Evolutionary conservation across 2,888 invertebrate genomes (phyloP).

Genomic region (Alsophila aescularia): DNA sequence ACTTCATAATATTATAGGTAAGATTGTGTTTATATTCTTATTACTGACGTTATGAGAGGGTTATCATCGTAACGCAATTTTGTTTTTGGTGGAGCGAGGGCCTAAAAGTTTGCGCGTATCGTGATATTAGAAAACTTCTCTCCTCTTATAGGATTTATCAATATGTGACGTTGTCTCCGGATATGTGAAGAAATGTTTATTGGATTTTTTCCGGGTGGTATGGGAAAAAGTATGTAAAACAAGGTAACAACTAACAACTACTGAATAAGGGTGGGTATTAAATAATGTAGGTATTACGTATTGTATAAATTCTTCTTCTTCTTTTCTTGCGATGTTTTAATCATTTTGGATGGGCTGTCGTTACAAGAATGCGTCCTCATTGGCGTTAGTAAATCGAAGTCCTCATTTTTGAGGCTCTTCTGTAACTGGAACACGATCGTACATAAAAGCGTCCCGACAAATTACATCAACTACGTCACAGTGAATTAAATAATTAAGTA

Average conservation of each 20-base stretch:
- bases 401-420: too few species aligned
- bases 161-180: slow-evolving; percentile 21
- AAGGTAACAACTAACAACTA: not conserved
- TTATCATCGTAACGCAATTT: slow-evolving; percentile 32
- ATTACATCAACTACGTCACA: too few species aligned
- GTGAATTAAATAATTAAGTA: too few species aligned
- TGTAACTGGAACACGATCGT: too few species aligned
- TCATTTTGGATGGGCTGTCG: too few species aligned
- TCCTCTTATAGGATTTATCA: slow-evolving; percentile 25
- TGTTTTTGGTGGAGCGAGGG: slow-evolving; percentile 21
- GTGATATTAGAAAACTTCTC: slow-evolving; percentile 27
- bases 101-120: slow-evolving; percentile 25
- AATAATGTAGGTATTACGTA: not conserved
- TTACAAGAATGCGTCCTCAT: too few species aligned
- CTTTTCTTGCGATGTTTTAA: too few species aligned
- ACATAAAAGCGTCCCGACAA: too few species aligned
- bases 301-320: too few species aligned
- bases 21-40: slow-evolving; percentile 40
- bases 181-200: slow-evolving; percentile 19
- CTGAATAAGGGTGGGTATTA: too few species aligned
- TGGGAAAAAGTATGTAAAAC: slow-evolving; percentile 1
- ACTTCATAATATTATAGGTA: slow-evolving; percentile 46
- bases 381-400: too few species aligned
- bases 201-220: slow-evolving; percentile 9
- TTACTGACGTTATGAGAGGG: slow-evolving; percentile 35